phyloP scores from a whole-genome alignment of 2,113 vertebrate species.

The Crotalus tigris region DNA sequence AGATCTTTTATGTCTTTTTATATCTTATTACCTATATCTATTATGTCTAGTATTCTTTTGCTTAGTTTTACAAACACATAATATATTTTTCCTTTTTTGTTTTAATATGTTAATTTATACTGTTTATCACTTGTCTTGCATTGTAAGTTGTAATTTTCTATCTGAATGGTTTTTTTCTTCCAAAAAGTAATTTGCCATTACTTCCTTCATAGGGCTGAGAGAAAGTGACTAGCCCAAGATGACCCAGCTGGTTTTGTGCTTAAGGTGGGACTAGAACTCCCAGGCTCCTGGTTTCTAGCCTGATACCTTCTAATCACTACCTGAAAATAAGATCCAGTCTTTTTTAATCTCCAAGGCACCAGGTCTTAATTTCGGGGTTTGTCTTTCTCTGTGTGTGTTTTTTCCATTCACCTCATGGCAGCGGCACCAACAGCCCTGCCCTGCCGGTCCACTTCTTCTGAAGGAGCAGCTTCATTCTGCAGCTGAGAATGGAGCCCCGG shows the following conservation, averaged over 20 bases:
- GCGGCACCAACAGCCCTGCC: too few species aligned
- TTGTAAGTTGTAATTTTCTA: background rate
- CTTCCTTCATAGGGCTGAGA: background rate
- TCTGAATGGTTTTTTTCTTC: background rate
- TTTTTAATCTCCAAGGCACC: too few species aligned
- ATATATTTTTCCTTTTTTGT: background rate
- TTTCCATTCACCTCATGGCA: too few species aligned
- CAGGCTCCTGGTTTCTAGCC: background rate
- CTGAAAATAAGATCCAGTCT: too few species aligned
- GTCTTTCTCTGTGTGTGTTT: too few species aligned
- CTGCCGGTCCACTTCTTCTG: too few species aligned
- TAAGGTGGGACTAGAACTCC: background rate
- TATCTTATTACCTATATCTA: background rate
- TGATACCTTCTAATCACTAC: background rate
- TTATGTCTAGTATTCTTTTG: background rate
- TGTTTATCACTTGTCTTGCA: background rate
- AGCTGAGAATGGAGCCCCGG: too few species aligned
- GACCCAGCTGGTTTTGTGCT: background rate
- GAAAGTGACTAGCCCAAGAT: background rate
- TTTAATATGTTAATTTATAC: background rate
- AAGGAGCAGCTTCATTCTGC: too few species aligned
- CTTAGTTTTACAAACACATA: background rate
- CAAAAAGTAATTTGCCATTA: background rate
- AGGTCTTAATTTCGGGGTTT: too few species aligned
- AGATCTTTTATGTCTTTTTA: background rate